A percentile compares a stretch with the other conserved stretches of the same genome.
Evolutionary conservation across 2,113 vertebrate genomes (phyloP).

Genomic region (Zapus hudsonius): DNA sequence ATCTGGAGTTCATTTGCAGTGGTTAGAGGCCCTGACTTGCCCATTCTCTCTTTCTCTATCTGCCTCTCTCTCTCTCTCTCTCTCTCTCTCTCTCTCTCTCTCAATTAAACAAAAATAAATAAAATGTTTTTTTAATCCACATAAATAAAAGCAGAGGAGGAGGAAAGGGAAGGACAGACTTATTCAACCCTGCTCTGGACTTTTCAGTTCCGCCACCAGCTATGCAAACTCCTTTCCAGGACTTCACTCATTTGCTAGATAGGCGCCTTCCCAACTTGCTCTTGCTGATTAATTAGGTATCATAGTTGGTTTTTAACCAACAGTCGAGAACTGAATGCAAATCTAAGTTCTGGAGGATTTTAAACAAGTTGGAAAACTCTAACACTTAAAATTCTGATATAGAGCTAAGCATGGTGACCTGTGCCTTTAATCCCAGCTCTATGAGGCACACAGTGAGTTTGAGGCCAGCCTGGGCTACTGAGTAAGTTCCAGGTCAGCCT

Average conservation of each 20-base stretch:
- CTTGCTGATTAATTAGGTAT: background rate
- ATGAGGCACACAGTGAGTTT: too few relatives aligned
- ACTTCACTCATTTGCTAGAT: slow-evolving; percentile 1
- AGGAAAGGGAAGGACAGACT: background rate
- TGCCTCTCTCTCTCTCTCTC: too few relatives aligned
- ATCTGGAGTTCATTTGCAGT: too few relatives aligned
- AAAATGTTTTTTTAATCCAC: too few relatives aligned
- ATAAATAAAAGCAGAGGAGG: too few relatives aligned
- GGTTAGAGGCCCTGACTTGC: too few relatives aligned
- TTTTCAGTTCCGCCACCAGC: background rate
- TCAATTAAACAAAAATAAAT: too few relatives aligned
- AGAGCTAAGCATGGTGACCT: background rate
- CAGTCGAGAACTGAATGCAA: background rate
- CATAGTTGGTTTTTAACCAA: slow-evolving; percentile 16
- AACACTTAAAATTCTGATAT: background rate
- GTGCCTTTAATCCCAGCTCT: too few relatives aligned
- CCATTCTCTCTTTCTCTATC: too few relatives aligned
- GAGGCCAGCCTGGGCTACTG: too few relatives aligned
- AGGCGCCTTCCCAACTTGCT: background rate
- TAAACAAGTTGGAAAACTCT: slow-evolving; percentile 29
- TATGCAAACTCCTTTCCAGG: background rate
- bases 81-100: too few relatives aligned
- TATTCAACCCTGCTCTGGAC: background rate
- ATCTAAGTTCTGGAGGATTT: slow-evolving; percentile 3
- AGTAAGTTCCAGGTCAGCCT: too few relatives aligned